These are phyloP conservation scores for Paedocypris sp. DNA, from an alignment of 2,113 vertebrate species.

Conservation along the genomic window DNA sequence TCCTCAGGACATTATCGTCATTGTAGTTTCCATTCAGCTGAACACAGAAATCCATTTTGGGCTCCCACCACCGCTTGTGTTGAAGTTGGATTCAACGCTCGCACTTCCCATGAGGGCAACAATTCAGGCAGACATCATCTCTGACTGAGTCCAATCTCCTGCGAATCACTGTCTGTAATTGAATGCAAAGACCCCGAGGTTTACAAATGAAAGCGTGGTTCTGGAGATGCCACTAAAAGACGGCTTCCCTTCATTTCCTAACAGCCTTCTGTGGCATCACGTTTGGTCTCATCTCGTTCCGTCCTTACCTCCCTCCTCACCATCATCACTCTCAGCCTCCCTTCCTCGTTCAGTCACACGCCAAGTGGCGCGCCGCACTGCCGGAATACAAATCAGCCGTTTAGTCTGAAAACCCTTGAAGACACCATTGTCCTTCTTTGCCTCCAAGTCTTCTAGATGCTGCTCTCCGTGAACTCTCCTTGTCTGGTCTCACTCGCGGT, in stretches of 20 bases:
- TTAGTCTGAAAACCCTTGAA: conserved; percentile 52
- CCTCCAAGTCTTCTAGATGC: conserved; percentile 20
- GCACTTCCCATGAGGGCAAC: neutral
- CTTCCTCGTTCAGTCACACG: conserved; percentile 52
- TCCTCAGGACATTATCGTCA: neutral
- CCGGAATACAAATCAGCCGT: conserved; percentile 63
- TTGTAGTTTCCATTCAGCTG: neutral
- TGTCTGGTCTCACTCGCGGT: neutral
- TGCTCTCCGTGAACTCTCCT: neutral
- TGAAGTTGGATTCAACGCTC: no score
- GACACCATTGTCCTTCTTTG: conserved; percentile 52
- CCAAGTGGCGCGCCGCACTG: conserved; percentile 49
- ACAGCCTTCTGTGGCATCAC: conserved; percentile 58
- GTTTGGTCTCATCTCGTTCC: conserved; percentile 46
- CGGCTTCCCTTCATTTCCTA: no score
- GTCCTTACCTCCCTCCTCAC: conserved; percentile 21
- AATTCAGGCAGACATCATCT: neutral
- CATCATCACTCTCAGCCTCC: conserved; percentile 13
- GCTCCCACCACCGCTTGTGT: no score
- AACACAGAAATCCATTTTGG: neutral
- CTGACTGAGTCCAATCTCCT: neutral
- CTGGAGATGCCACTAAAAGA: neutral
- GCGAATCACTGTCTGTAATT: conserved; percentile 35
- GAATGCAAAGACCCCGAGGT: conserved; percentile 29
- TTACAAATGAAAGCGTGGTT: neutral